Conservation (phyloP, 2,797 vertebrate genomes). For the Xerus rutilus region DNA sequence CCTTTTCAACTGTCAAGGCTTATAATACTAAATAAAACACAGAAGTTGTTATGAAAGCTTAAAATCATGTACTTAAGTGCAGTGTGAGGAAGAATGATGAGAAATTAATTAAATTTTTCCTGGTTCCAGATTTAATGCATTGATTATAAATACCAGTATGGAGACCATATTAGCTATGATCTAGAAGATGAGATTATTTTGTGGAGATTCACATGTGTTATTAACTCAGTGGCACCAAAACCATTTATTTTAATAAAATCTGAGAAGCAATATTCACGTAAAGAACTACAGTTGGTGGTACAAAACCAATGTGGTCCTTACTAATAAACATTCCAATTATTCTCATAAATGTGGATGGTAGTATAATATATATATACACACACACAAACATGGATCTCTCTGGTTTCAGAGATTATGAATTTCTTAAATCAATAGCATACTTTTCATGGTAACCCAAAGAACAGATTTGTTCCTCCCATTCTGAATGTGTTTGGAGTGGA, state of each 20-base stretch:
- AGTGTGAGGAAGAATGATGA: not conserved
- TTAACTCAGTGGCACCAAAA: not conserved
- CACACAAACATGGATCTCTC: not conserved
- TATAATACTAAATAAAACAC: not conserved
- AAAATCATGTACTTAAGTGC: not conserved
- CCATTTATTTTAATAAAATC: not conserved
- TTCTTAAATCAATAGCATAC: constrained; percentile 29
- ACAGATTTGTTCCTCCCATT: constrained; percentile 33
- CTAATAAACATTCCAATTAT: not conserved
- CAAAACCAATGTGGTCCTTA: not conserved
- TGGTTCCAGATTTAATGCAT: not conserved
- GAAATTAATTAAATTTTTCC: not conserved
- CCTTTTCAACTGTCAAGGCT: not conserved
- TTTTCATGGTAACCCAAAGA: constrained; percentile 11
- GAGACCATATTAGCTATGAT: not conserved
- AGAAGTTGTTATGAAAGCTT: not conserved
- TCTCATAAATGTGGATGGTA: not conserved
- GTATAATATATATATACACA: not conserved
- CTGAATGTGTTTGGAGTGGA: constrained; percentile 52
- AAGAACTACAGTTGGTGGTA: not conserved
- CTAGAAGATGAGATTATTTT: not conserved
- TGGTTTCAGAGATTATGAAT: not conserved
- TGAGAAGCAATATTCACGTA: not conserved
- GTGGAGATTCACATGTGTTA: not conserved
- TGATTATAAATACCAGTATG: not conserved